Percentiles rank a stretch among this genome's conserved stretches.
Conservation (phyloP, 1,140 invertebrate genomes). For the Parapsyche elsis region DNA sequence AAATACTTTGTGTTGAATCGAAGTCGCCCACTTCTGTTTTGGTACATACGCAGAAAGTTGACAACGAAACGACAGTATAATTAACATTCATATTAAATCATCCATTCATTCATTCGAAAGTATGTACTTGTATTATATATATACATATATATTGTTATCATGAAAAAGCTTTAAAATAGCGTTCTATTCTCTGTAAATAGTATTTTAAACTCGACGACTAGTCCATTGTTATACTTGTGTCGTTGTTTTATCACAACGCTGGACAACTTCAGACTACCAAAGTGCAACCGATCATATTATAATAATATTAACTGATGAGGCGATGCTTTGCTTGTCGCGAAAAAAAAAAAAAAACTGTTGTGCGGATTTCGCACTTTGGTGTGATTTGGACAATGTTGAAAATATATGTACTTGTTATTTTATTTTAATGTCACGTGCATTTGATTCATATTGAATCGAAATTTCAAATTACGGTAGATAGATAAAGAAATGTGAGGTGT, state of each 20-base stretch:
- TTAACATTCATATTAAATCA: background rate
- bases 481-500: background rate
- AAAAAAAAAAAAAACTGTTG: background rate
- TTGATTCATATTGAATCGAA: slow-evolving; percentile 46
- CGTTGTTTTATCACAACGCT: background rate
- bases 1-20: slow-evolving; percentile 54
- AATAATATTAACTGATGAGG: background rate
- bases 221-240: background rate
- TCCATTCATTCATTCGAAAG: background rate
- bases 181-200: slow-evolving; percentile 5
- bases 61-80: slow-evolving; percentile 55
- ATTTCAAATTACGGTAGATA: slow-evolving; percentile 15
- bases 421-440: background rate
- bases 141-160: background rate
- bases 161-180: slow-evolving; percentile 14
- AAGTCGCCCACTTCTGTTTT: slow-evolving; percentile 52
- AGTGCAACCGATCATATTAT: no score
- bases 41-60: slow-evolving; percentile 47
- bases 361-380: background rate
- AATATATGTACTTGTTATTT: slow-evolving; percentile 9
- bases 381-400: background rate
- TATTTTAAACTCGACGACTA: background rate
- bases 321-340: background rate
- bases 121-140: background rate
- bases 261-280: background rate